Percentiles rank a stretch among this genome's conserved stretches.
Conservation (phyloP, 1,140 invertebrate genomes). For the Amphibalanus amphitrite region DNA sequence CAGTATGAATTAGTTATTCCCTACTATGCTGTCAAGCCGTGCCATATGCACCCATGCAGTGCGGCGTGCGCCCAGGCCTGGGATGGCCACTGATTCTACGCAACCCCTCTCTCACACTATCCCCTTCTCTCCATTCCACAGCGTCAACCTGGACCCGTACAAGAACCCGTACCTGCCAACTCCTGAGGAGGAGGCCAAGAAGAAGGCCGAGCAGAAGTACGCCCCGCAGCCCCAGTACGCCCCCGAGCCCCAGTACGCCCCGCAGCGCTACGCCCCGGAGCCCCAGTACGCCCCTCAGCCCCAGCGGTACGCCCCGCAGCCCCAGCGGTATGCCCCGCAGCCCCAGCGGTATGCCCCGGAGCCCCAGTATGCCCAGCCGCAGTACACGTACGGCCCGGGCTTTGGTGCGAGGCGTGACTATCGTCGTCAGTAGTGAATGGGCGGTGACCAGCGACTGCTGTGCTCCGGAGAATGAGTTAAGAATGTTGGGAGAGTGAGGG, state of each 20-base stretch:
- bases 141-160: slow-evolving; percentile 52
- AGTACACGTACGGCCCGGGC: background rate
- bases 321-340: too few relatives aligned
- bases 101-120: too few relatives aligned
- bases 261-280: background rate
- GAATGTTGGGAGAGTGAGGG: background rate
- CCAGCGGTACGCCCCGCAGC: background rate
- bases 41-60: slow-evolving; percentile 14
- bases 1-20: background rate
- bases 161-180: slow-evolving; percentile 61
- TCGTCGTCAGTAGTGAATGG: background rate
- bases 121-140: slow-evolving; percentile 25
- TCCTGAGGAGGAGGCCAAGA: slow-evolving; percentile 28
- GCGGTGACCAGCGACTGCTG: too few relatives aligned
- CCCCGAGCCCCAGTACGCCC: background rate
- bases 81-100: too few relatives aligned
- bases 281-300: too few relatives aligned
- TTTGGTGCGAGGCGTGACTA: background rate
- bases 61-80: too few relatives aligned
- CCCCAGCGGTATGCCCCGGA: background rate
- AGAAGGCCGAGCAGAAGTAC: slow-evolving; percentile 2
- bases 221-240: background rate
- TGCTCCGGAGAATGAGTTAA: background rate
- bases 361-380: background rate
- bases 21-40: slow-evolving; percentile 4